Percentiles rank a stretch among this genome's conserved stretches.
Evolutionary conservation across 37 sponge, comb jelly and placozoan genomes (phyloP).

Genomic region (Dysidea cf. avara): DNA sequence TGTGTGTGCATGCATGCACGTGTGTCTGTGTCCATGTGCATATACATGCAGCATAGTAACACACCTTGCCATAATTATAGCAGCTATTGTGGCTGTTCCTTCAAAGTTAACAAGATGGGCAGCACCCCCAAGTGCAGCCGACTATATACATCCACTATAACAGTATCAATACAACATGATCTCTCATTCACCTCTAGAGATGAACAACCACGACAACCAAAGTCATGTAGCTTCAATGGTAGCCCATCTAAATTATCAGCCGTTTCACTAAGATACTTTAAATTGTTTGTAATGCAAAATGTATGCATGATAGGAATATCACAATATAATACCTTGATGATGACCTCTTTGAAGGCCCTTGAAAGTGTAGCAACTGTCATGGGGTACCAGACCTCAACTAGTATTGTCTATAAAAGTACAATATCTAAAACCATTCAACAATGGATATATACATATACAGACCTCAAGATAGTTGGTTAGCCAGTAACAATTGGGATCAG

Average conservation of each 20-base stretch:
- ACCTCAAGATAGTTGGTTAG: slow-evolving; percentile 87
- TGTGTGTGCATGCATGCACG: too few relatives aligned
- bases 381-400: slow-evolving; percentile 94
- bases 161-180: too few relatives aligned
- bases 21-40: too few relatives aligned
- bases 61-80: slow-evolving; percentile 56
- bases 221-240: slow-evolving; percentile 92
- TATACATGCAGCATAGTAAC: neutral
- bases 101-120: slow-evolving; percentile 88
- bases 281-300: too few relatives aligned
- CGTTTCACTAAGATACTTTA: slow-evolving; percentile 87
- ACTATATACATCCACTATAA: too few relatives aligned
- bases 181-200: slow-evolving; percentile 84
- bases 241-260: slow-evolving; percentile 83
- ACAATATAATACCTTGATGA: slow-evolving; percentile 86
- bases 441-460: too few relatives aligned
- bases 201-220: slow-evolving; percentile 89
- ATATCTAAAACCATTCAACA: too few relatives aligned
- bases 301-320: too few relatives aligned
- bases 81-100: slow-evolving; percentile 84
- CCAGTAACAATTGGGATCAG: slow-evolving; percentile 96
- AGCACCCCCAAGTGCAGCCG: slow-evolving; percentile 82
- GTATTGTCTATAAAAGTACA: slow-evolving; percentile 72
- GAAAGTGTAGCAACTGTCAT: slow-evolving; percentile 91
- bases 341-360: slow-evolving; percentile 78